These are phyloP conservation scores for Oncorhynchus tshawytscha DNA, from an alignment of 2,113 vertebrate genomes.

Conservation along the genomic window DNA sequence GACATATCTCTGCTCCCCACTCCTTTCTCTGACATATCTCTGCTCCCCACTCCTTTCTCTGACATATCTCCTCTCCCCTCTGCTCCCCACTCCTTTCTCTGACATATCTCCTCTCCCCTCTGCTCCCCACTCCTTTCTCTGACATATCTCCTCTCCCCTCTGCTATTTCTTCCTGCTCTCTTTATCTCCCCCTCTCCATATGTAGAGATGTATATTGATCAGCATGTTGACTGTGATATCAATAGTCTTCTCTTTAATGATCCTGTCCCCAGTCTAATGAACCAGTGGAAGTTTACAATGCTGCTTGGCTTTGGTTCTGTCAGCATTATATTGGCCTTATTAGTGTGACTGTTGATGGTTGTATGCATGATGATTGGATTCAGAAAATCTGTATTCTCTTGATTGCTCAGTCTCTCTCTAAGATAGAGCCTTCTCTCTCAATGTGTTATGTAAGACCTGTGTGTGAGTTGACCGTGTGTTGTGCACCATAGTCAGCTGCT, in stretches of 20 bases:
- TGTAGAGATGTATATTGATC: conserved; percentile 59
- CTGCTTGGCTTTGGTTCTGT: neutral
- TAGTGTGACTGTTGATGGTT: neutral
- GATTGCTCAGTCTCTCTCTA: neutral
- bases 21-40: neutral
- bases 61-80: neutral
- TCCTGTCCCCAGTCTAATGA: conserved; percentile 63
- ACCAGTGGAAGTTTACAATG: conserved; percentile 48
- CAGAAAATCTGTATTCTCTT: too few species aligned
- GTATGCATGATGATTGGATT: conserved; percentile 10
- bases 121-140: neutral
- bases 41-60: too few species aligned
- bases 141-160: too few species aligned
- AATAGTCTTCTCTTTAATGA: conserved; percentile 70
- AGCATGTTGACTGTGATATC: conserved; percentile 58
- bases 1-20: neutral
- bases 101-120: too few species aligned
- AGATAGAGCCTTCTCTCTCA: conserved; percentile 1
- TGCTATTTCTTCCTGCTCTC: conserved; percentile 9
- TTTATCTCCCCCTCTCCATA: conserved; percentile 10
- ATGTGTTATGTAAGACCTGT: conserved; percentile 55
- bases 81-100: neutral
- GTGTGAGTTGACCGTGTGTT: conserved; percentile 45
- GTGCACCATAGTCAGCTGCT: conserved; percentile 52
- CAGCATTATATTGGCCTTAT: conserved; percentile 1